Base-by-base conservation (phyloP, 1,140 invertebrate genomes). In the Paralvinella palmiformis region DNA sequence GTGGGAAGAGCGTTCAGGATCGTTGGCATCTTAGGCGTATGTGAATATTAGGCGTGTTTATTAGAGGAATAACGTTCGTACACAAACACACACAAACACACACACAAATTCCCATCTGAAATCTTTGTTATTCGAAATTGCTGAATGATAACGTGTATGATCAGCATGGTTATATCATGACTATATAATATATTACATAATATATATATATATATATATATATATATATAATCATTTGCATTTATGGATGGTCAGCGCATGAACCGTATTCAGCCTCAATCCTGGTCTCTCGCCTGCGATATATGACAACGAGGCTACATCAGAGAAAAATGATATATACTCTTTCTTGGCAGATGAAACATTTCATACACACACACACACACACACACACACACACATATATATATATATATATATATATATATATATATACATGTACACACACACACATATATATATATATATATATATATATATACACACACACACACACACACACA, bases 361-460 rank as follows among this genome's bases (percentile, higher is more conserved):
- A n/a, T 22, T 24, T 6, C 45, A 50, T 24, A 17, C 45, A 50
- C 45, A 50, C 45, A 17, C 45, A 50, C 45, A 50, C 45, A 17
- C 45, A 50, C 45, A 50, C 45, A 17, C 45, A 50, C 45, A 50
- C 45, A 17, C 45, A 50, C 45, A 50, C 45, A 17, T 24, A 50
- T 24, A 50, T 24, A 17, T 24, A 50, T 24, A 50, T 24, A 17
- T 24, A 50, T 24, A 17, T 24, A 50, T 24, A 50, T 24, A 17
- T 24, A 50, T 24, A 50, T 24, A 17, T 24, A 50, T 24, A 50
- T 17, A 17, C 45, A 15, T 17, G 17, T 24, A 17, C 3, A 50
- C 45, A 50, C 15, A 17, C 45, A 24, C 15, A 15, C 45, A 50
- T 17, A 17, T 17, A 50, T 3, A 50, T 24, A 17, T 17, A 15